Conservation (phyloP, 2,888 invertebrate species). For the Agrenia bidenticulata region DNA sequence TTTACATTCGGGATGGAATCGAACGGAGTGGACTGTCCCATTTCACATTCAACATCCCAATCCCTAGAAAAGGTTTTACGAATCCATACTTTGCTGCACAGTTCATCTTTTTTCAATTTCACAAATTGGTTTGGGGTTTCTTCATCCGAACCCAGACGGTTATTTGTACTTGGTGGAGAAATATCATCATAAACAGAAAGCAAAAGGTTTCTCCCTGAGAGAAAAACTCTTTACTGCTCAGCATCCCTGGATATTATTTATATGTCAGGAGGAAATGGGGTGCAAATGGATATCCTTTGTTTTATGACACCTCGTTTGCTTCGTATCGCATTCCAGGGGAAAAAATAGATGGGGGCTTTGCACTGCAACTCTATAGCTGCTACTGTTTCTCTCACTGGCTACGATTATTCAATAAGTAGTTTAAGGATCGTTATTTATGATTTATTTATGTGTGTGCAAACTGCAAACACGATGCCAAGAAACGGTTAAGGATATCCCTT, state of each 20-base stretch:
- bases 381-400: too few species aligned
- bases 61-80: background rate
- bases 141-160: background rate
- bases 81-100: background rate
- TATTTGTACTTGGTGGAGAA: background rate
- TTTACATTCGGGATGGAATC: background rate
- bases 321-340: background rate
- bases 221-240: too few species aligned
- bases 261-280: slow-evolving; percentile 14
- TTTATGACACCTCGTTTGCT: slow-evolving; percentile 12
- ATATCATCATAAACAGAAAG: background rate
- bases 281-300: slow-evolving; percentile 17
- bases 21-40: too few species aligned
- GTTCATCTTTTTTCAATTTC: slow-evolving; percentile 21
- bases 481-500: too few species aligned
- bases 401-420: too few species aligned
- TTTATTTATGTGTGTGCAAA: too few species aligned
- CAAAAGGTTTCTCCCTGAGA: too few species aligned
- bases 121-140: slow-evolving; percentile 16
- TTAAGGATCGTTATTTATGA: too few species aligned
- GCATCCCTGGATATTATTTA: slow-evolving; percentile 5
- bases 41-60: background rate
- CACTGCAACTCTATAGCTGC: too few species aligned
- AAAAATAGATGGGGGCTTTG: too few species aligned
- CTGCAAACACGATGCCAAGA: too few species aligned